Conservation (phyloP, 2,888 invertebrate species). For the Dynastes tityus region DNA sequence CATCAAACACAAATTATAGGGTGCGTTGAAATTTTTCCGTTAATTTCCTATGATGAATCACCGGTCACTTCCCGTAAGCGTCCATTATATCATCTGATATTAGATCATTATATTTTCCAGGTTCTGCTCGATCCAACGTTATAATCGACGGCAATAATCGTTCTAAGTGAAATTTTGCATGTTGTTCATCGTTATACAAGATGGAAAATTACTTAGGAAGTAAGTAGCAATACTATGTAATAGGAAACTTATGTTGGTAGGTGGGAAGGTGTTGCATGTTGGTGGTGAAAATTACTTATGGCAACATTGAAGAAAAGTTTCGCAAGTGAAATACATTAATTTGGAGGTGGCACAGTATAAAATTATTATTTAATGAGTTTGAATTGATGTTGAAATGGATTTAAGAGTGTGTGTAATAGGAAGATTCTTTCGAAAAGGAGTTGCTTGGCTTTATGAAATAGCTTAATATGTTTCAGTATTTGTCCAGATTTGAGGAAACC, state of each 20-base stretch:
- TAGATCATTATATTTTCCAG: neutral
- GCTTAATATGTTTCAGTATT: too few relatives aligned
- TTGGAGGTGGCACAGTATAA: too few relatives aligned
- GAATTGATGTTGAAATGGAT: too few relatives aligned
- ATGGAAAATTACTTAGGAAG: slow-evolving; percentile 4
- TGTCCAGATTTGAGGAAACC: too few relatives aligned
- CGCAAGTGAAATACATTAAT: neutral
- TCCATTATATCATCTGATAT: neutral
- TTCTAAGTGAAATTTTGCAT: slow-evolving; percentile 35
- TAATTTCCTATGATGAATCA: slow-evolving; percentile 27
- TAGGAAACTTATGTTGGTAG: neutral
- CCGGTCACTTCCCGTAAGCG: neutral
- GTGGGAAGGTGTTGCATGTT: neutral
- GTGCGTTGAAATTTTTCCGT: neutral
- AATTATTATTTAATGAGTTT: too few relatives aligned
- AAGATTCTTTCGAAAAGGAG: too few relatives aligned
- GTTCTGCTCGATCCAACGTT: slow-evolving; percentile 2
- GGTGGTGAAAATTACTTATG: neutral
- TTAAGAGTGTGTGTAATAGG: too few relatives aligned
- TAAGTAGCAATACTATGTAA: neutral
- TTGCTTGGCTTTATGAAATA: too few relatives aligned
- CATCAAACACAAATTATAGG: slow-evolving; percentile 3
- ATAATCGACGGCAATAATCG: slow-evolving; percentile 16
- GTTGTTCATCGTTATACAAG: slow-evolving; percentile 10
- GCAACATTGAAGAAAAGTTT: neutral